Conservation (phyloP, 2,888 invertebrate genomes). For the Pachymerium ferrugineum region DNA sequence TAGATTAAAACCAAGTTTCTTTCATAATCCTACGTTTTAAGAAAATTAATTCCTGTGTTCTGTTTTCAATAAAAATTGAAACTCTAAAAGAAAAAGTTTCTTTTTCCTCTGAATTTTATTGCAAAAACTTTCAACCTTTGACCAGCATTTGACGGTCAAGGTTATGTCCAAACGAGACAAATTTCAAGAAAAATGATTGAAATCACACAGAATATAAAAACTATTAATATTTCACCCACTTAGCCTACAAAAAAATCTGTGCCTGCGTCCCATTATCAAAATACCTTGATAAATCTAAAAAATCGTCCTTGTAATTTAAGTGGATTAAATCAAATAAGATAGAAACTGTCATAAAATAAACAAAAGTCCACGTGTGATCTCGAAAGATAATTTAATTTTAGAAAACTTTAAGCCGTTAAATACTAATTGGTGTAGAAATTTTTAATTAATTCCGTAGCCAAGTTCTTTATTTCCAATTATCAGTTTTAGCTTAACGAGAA, state of each 20-base stretch:
- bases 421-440: too few species aligned
- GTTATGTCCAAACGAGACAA: background rate
- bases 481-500: background rate
- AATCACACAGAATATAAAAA: background rate
- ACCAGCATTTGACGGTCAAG: constrained; percentile 5
- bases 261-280: too few species aligned
- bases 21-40: too few species aligned
- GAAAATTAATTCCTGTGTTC: too few species aligned
- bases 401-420: too few species aligned
- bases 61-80: background rate
- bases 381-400: too few species aligned
- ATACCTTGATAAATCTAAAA: background rate
- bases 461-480: background rate
- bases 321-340: background rate
- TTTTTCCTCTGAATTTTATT: background rate
- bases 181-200: background rate
- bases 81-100: background rate
- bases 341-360: background rate
- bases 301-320: background rate
- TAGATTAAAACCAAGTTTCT: too few species aligned
- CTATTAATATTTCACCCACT: background rate
- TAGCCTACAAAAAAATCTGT: background rate
- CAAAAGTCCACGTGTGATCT: background rate
- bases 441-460: background rate
- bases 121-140: background rate